Evolutionary conservation across 2,797 vertebrate genomes (phyloP), one percentile per base, ranked within the genome.

Genomic region (Petrocephalus schoutedeni): DNA sequence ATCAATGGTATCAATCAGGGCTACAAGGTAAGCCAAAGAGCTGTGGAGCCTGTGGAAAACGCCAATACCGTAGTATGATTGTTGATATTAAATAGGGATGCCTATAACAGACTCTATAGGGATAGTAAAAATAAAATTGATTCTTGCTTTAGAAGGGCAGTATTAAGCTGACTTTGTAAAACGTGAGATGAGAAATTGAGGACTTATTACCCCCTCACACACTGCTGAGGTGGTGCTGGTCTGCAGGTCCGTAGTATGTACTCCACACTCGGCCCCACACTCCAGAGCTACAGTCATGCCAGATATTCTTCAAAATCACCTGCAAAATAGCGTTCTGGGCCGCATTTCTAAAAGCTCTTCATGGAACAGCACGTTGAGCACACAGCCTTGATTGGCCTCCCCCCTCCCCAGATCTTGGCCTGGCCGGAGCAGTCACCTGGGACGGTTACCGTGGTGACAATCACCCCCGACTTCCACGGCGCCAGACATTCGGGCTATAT

Each of bases 1-100:
- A 97, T 99, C 92, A 98, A 99, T 0, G 98, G 98, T 86, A 98
- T 99, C 92, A 99, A 98, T 94, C 98, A 99, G 92, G 98, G 98
- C 0, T 99, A 99, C 93, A 99, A 98, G 97, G 98, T 98, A 95
- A 93, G 90, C 0, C 5, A 19, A 83, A 51, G 53, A 23, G 45
- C 80, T 16, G 71, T 28, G 28, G 41, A 2, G 14, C 71, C 19
- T 2, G 7, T 45, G 36, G 16, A 77, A 45, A 19, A n/a, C 12
- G 71, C 28, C 28, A 28, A 28, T 28, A 0, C 28, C 28, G 32
- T 56, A 71, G 21, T 23, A 85, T 85, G 53, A 3, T 21, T 28
- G 23, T 85, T 12, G 23, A 56, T 28, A 12, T 56, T 56, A 4
- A 53, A 32, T 85, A 56, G 8, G 23, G 51, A 51, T 54, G 21